Conservation (phyloP, 2,113 vertebrate species). For the Indri indri region DNA sequence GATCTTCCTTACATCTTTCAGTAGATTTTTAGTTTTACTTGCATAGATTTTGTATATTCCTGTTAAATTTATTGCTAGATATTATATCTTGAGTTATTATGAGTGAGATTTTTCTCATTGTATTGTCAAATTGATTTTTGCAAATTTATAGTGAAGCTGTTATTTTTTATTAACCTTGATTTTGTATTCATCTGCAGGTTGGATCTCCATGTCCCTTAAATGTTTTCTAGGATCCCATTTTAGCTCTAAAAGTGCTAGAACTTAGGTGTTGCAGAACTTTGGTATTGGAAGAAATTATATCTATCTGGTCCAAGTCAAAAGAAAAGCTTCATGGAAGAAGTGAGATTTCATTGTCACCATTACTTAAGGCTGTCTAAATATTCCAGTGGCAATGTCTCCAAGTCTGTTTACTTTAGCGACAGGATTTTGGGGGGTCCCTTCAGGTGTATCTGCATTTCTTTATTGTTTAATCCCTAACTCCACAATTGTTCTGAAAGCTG, state of each 20-base stretch:
- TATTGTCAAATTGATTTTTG: slow-evolving; percentile 22
- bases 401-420: not conserved
- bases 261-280: not conserved
- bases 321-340: not conserved
- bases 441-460: not conserved
- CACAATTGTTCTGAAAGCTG: not conserved
- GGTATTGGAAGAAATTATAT: not conserved
- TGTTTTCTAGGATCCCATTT: not conserved
- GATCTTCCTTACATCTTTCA: not conserved
- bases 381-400: not conserved
- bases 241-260: not conserved
- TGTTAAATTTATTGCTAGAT: not conserved
- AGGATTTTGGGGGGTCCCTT: not conserved
- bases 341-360: not conserved
- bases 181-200: slow-evolving; percentile 15
- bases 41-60: not conserved
- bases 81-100: not conserved
- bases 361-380: not conserved
- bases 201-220: not conserved
- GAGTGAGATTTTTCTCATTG: not conserved
- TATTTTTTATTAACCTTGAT: slow-evolving; percentile 36
- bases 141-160: not conserved
- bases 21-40: slow-evolving; percentile 35
- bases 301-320: not conserved
- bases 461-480: not conserved